Evolutionary conservation across 2,888 invertebrate species (phyloP), one percentile per base, ranked within the genome.

Genomic region (Agriopis marginaria): DNA sequence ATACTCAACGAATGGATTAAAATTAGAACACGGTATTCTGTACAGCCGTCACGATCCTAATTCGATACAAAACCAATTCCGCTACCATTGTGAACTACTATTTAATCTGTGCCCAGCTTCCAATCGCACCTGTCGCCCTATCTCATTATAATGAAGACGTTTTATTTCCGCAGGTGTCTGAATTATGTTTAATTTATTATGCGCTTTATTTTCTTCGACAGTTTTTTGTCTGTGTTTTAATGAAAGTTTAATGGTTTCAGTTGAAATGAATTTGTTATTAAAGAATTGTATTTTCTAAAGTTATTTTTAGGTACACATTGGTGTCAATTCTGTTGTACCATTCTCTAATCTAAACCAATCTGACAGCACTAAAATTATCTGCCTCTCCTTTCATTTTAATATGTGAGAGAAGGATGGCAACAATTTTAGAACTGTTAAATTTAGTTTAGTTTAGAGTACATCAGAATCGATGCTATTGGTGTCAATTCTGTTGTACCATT

Each of bases 171-270:
- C 93, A 93, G 93, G 93, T 93, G 93, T 89, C 85, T 77, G 73
- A 83, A 87, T 92, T 92, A 91, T 89, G 88, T 90, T 91, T 90
- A 90, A 91, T 92, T 92, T 90, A 91, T 90, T 91, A 90, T 89
- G 89, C 89, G 89, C 91, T 93, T 92, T 93, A 92, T 94, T 93
- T 92, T 89, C 90, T 91, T 90, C 84, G 76, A 83, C 80, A 79
- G 82, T 90, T 91, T 90, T 88, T 82, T 79, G 44, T 63, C 55
- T 75, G 64, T 65, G 75, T 74, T 75, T 68, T 72, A 32, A 82
- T 62, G 54, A 49, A 64, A 59, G 8, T 55, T 42, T 49, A 12
- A 45, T 32, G 23, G 45, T 17, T 4, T 63, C 17, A 50, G n/a
- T 58, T 42, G 1, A 42, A n/a, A 14, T 23, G n/a, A 7, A 49